These are phyloP conservation scores for Trichacis sp. DNA, from an alignment of 2,888 invertebrate species.

Conservation along the genomic window DNA sequence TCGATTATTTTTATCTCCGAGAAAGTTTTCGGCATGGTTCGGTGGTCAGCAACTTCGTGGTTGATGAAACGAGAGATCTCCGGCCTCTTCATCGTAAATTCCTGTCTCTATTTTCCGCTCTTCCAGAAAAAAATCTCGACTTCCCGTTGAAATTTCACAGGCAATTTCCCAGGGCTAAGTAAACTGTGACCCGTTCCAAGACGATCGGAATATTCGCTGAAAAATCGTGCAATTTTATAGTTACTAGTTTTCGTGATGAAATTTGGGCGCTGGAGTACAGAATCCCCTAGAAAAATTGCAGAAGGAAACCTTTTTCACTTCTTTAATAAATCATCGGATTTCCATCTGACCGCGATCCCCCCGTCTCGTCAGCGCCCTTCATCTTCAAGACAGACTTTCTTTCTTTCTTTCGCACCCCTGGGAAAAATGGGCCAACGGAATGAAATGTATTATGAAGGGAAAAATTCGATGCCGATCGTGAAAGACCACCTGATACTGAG, in stretches of 20 bases:
- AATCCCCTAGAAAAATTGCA: too few relatives aligned
- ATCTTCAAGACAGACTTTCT: constrained; percentile 20
- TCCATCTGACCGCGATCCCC: constrained; percentile 44
- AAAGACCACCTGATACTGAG: constrained; percentile 30
- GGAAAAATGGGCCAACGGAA: constrained; percentile 31
- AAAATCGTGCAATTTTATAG: not conserved
- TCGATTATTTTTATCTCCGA: constrained; percentile 26
- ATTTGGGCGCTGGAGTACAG: too few relatives aligned
- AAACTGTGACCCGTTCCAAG: constrained; percentile 19
- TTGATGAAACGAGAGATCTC: constrained; percentile 27
- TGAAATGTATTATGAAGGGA: constrained; percentile 21
- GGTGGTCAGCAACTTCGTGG: constrained; percentile 22
- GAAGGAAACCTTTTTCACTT: constrained; percentile 45
- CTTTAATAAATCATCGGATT: constrained; percentile 53
- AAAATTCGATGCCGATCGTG: constrained; percentile 29
- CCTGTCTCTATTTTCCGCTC: constrained; percentile 40
- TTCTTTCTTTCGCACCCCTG: constrained; percentile 32
- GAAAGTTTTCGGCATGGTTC: constrained; percentile 15
- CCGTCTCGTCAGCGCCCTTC: constrained; percentile 11
- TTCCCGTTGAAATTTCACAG: constrained; percentile 52
- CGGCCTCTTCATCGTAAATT: constrained; percentile 18
- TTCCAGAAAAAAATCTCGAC: constrained; percentile 47
- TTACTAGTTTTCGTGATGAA: constrained; percentile 10
- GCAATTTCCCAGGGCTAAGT: constrained; percentile 42
- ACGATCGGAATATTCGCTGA: constrained; percentile 6